These are phyloP conservation scores for Heteropelma amictum DNA, from an alignment of 2,888 invertebrate species.

Conservation along the genomic window DNA sequence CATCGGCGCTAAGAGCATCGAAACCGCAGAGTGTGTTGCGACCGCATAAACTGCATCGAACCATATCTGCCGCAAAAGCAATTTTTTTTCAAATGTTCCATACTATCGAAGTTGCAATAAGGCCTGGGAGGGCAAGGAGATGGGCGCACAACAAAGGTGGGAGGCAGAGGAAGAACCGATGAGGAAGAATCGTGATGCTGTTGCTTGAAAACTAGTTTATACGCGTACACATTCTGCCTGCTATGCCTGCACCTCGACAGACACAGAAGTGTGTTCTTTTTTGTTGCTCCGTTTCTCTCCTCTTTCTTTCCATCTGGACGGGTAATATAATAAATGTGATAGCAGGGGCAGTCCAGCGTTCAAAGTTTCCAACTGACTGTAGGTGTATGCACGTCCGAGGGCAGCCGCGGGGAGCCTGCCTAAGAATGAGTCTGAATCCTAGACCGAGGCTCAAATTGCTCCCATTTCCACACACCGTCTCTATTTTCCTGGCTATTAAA, in stretches of 20 bases:
- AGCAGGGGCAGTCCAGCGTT: conserved; percentile 61
- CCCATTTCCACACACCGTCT: conserved; percentile 61
- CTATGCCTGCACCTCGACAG: conserved; percentile 25
- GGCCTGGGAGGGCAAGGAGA: background rate
- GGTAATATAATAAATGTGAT: conserved; percentile 67
- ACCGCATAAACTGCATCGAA: conserved; percentile 43
- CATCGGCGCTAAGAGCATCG: conserved; percentile 25
- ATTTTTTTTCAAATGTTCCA: conserved; percentile 37
- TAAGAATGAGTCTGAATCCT: conserved; percentile 18
- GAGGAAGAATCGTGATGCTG: conserved; percentile 45
- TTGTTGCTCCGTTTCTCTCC: conserved; percentile 43
- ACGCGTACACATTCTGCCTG: conserved; percentile 4
- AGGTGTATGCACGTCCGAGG: conserved; percentile 59
- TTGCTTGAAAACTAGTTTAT: conserved; percentile 51
- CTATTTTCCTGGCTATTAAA: conserved; percentile 63
- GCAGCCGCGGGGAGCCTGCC: conserved; percentile 52
- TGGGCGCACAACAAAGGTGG: background rate
- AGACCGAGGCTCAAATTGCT: conserved; percentile 65
- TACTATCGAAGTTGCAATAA: conserved; percentile 29
- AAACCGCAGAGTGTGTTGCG: conserved; percentile 25
- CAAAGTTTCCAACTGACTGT: conserved; percentile 55
- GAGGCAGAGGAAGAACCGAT: conserved; percentile 25
- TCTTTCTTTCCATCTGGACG: conserved; percentile 16
- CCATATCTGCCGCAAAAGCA: conserved; percentile 45
- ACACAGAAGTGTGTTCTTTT: conserved; percentile 50